Evolutionary conservation across 2,797 vertebrate species (phyloP).

Genomic region (Sebastiscus tertius): DNA sequence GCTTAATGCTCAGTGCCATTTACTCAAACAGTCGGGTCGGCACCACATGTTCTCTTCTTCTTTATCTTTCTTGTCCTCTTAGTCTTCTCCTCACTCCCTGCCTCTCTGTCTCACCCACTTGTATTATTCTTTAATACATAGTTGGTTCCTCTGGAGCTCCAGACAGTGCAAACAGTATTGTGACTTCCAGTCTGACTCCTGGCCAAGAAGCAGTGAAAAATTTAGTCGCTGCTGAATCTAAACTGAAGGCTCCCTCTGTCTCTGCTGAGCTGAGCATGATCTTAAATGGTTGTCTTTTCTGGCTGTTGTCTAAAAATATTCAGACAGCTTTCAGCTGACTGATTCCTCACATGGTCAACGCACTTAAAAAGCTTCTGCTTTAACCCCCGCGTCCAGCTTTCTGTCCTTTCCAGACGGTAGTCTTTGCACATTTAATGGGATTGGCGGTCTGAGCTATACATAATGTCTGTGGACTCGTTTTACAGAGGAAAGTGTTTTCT

Average conservation of each 20-base stretch:
- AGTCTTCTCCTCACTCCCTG: background rate
- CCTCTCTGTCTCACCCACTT: background rate
- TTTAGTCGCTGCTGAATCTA: constrained; percentile 32
- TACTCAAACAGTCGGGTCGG: background rate
- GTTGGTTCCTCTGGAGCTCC: background rate
- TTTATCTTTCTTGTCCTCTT: background rate
- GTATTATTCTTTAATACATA: constrained; percentile 3
- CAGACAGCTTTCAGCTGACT: constrained; percentile 15
- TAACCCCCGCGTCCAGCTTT: background rate
- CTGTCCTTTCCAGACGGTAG: background rate
- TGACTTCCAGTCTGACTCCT: constrained; percentile 23
- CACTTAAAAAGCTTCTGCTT: constrained; percentile 30
- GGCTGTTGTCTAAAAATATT: constrained; percentile 49
- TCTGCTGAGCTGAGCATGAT: constrained; percentile 10
- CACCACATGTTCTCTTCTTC: background rate
- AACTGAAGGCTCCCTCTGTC: background rate
- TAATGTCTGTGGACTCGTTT: background rate
- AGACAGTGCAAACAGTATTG: background rate
- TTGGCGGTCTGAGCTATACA: background rate
- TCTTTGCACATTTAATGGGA: constrained; percentile 22
- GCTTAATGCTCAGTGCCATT: background rate
- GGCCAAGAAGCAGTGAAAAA: constrained; percentile 34
- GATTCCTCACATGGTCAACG: constrained; percentile 20
- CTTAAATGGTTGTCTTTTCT: constrained; percentile 26
- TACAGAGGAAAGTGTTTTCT: background rate